Percentiles rank a stretch among this genome's conserved stretches.
Conservation (phyloP, 2,797 vertebrate genomes). For the Manis crassicaudata region DNA sequence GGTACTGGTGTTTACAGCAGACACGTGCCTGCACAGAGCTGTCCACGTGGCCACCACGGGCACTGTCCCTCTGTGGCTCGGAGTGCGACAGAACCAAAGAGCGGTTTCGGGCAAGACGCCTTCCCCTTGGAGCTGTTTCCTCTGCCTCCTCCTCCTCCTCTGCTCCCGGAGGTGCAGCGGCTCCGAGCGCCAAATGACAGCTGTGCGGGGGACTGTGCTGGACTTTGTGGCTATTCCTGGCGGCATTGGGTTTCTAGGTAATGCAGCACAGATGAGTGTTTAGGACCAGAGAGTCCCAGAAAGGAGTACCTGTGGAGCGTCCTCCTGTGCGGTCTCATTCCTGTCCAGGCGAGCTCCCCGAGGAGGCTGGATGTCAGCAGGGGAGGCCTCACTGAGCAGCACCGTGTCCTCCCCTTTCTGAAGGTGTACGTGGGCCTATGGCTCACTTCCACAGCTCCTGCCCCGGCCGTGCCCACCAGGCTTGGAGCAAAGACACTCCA, state of each 20-base stretch:
- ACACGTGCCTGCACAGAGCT: not conserved
- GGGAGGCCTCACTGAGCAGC: not conserved
- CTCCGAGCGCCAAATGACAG: not conserved
- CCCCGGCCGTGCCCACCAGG: not conserved
- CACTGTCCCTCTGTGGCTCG: not conserved
- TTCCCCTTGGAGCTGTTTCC: not conserved
- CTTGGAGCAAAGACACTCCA: rapidly evolving
- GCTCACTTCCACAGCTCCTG: not conserved
- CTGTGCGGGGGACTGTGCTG: rapidly evolving
- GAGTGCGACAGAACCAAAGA: not conserved
- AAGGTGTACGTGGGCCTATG: not conserved
- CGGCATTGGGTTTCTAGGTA: not conserved
- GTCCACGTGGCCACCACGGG: constrained; percentile 24
- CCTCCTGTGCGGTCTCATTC: not conserved
- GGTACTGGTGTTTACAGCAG: not conserved
- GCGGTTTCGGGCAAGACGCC: not conserved
- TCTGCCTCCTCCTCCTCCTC: not conserved
- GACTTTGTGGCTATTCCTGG: not conserved
- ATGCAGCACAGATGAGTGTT: not conserved
- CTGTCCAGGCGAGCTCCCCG: not conserved
- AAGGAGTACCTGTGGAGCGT: not conserved
- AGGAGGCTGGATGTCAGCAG: not conserved
- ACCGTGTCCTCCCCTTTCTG: not conserved
- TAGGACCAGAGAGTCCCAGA: not conserved
- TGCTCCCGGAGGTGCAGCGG: not conserved